Base-by-base conservation (phyloP, 2,113 vertebrate species). In the Murina feae region DNA sequence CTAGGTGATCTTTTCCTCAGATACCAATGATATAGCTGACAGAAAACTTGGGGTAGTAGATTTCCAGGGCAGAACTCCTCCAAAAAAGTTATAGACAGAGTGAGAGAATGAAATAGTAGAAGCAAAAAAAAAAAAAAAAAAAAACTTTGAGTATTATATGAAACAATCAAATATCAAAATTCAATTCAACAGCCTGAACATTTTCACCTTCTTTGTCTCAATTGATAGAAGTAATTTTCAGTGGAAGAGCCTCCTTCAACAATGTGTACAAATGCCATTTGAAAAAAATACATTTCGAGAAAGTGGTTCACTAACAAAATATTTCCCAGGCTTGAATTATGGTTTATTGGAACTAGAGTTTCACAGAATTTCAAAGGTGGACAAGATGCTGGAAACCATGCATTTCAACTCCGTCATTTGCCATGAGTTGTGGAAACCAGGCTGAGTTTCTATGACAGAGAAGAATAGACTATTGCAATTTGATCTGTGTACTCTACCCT, bases 51-150 rank as follows among this genome's bases (percentile, higher is more conserved):
- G 21, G 1, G 6, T 82, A 44, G 20, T 42, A 60, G 12, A 9
- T 55, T 81, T 71, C 20, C 17, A 63, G 11, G 28, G 17, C 4
- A 72, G 32, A 86, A 69, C 12, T 53, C 42, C 80, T 78, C 25
- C 30, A 10, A 78, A 81, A 89, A 92, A 78, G 37, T 69, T 74
- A 21, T 1, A 18, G 37, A 69, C 16, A 58, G 35, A n/a, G 20
- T 47, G 35, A 91, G 32, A 92, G 78, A 92, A 92, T 37, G 16
- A 91, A 88, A 91, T 58, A 37, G 63, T n/a, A 60, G 60, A 35
- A 42, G 17, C 39, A 92, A 44, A 44, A 44, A 49, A 92, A 90
- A 90, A 92, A 44, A 44, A 44, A 49, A 92, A 90, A 90, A 93
- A 95, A 4, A 35, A 81, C 2, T 89, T 47, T 47, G 42, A 91